Evolutionary conservation across 1,140 invertebrate species (phyloP).

Genomic region (silkworm (Bombyx mori)): ASM3026992v2 NC_085124.1:9189001-9189500

Average conservation of each 20-base stretch:
- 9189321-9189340: background rate
- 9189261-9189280: background rate
- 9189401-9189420: too few species aligned
- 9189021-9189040: slow-evolving; percentile 19
- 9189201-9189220: slow-evolving; percentile 10
- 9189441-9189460: too few species aligned
- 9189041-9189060: slow-evolving; percentile 7
- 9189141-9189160: slow-evolving; percentile 36
- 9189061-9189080: too few species aligned
- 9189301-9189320: background rate
- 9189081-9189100: slow-evolving; percentile 3
- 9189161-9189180: slow-evolving; percentile 30
- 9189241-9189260: slow-evolving; percentile 4
- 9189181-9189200: slow-evolving; percentile 31
- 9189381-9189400: too few species aligned
- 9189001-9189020: slow-evolving; percentile 33
- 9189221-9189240: slow-evolving; percentile 12
- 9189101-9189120: slow-evolving; percentile 20
- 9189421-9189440: too few species aligned
- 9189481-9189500: too few species aligned
- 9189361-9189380: too few species aligned
- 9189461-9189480: too few species aligned
- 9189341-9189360: background rate
- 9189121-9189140: slow-evolving; percentile 39
- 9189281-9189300: background rate